Evolutionary conservation across 2,113 vertebrate species (phyloP).

Genomic region (Syngnathus typhle): DNA sequence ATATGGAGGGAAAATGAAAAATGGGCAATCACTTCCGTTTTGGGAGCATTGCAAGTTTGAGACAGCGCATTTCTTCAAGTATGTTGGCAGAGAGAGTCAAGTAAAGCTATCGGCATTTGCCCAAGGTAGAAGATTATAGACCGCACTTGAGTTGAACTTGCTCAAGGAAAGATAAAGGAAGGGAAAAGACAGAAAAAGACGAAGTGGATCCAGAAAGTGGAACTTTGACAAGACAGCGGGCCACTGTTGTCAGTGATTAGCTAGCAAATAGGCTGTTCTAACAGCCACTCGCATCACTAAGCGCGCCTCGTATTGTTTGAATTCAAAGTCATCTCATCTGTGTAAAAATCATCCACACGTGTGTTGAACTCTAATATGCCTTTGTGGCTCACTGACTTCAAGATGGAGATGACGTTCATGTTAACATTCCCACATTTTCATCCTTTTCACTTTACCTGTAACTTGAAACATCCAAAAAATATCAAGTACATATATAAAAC

Average conservation of each 20-base stretch:
- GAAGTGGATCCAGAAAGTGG: slow-evolving; percentile 11
- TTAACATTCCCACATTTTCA: neutral
- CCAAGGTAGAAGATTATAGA: slow-evolving; percentile 1
- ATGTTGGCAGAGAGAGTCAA: slow-evolving; percentile 12
- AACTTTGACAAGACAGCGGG: slow-evolving; percentile 5
- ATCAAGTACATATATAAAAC: no score
- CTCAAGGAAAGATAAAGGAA: neutral
- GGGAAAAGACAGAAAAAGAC: slow-evolving; percentile 2
- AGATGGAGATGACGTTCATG: neutral
- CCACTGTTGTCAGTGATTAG: slow-evolving; percentile 19
- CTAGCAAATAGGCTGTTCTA: slow-evolving; percentile 13
- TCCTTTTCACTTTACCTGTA: neutral
- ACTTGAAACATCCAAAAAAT: neutral
- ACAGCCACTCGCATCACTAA: slow-evolving; percentile 12
- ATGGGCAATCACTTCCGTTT: slow-evolving; percentile 28
- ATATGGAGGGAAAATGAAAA: slow-evolving; percentile 26
- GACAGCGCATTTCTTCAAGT: slow-evolving; percentile 7
- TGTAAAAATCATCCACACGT: slow-evolving; percentile 4
- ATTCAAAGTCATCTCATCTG: slow-evolving; percentile 4
- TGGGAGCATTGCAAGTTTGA: slow-evolving; percentile 27
- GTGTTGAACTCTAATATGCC: slow-evolving; percentile 4
- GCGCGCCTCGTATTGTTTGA: slow-evolving; percentile 7
- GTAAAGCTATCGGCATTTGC: slow-evolving; percentile 11
- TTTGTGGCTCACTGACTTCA: slow-evolving; percentile 1
- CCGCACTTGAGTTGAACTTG: slow-evolving; percentile 2